Evolutionary conservation across 1,140 invertebrate genomes (phyloP).

Genomic region (Plodia interpunctella): DNA sequence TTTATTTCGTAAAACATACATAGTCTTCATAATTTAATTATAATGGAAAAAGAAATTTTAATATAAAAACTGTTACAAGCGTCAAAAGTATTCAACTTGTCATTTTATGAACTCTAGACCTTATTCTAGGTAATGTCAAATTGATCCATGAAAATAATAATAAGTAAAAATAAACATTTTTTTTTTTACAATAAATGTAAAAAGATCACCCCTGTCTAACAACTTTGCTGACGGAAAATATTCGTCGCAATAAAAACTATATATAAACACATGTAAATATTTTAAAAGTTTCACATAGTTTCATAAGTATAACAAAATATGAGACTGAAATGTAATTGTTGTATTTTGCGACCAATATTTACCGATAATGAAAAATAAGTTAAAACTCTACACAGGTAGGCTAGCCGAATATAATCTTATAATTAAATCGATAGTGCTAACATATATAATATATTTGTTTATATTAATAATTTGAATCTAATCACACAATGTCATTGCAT

Average conservation of each 20-base stretch:
- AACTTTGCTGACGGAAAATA: too few species aligned
- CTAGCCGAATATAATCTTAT: conserved; percentile 54
- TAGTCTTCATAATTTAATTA: conserved; percentile 26
- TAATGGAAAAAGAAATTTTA: background rate
- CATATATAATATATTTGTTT: conserved; percentile 61
- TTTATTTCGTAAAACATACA: conserved; percentile 20
- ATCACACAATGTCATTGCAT: background rate
- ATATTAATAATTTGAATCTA: conserved; percentile 29
- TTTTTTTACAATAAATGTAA: too few species aligned
- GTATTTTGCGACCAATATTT: background rate
- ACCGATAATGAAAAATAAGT: conserved; percentile 31
- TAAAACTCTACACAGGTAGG: conserved; percentile 55
- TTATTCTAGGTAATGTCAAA: conserved; percentile 73
- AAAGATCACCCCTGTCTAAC: too few species aligned
- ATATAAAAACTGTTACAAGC: conserved; percentile 13
- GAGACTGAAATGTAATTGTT: background rate
- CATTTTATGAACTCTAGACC: conserved; percentile 73
- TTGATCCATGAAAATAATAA: conserved; percentile 30
- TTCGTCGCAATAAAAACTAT: too few species aligned
- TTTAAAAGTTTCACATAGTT: too few species aligned
- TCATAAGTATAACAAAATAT: background rate
- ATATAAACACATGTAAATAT: too few species aligned
- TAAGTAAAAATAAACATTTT: too few species aligned
- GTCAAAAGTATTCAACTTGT: conserved; percentile 61
- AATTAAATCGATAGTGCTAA: conserved; percentile 49